These are phyloP conservation scores for Eumacrocentrus americanus DNA, from an alignment of 2,888 invertebrate species.

Conservation along the genomic window DNA sequence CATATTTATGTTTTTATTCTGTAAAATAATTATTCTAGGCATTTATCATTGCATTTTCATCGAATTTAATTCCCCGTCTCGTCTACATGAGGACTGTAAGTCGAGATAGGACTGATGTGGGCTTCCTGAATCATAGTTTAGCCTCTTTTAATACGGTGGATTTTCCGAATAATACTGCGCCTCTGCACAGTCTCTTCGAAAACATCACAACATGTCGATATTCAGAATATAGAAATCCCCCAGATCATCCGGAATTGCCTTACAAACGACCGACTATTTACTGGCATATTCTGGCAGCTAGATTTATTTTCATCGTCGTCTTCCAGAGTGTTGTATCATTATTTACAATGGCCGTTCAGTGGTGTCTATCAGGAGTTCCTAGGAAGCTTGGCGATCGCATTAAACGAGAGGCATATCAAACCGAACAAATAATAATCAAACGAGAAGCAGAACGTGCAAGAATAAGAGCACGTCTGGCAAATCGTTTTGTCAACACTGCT, in stretches of 20 bases:
- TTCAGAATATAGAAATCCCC: slow-evolving; percentile 83
- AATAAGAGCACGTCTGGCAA: slow-evolving; percentile 33
- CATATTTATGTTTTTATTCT: slow-evolving; percentile 9
- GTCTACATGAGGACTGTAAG: slow-evolving; percentile 70
- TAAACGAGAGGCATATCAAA: slow-evolving; percentile 73
- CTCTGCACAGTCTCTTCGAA: slow-evolving; percentile 49
- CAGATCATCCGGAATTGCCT: slow-evolving; percentile 61
- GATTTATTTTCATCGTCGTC: slow-evolving; percentile 86
- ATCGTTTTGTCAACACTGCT: slow-evolving; percentile 33
- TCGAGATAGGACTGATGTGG: slow-evolving; percentile 63
- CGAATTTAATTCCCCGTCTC: slow-evolving; percentile 80
- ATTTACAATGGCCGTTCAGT: slow-evolving; percentile 74
- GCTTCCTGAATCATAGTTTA: slow-evolving; percentile 72
- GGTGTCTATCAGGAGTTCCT: slow-evolving; percentile 80
- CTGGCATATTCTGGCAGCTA: slow-evolving; percentile 90
- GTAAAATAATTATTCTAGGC: slow-evolving; percentile 64
- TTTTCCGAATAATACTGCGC: slow-evolving; percentile 62
- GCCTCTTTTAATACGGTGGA: slow-evolving; percentile 71
- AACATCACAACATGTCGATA: slow-evolving; percentile 66
- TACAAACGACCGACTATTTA: slow-evolving; percentile 79
- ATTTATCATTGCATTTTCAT: slow-evolving; percentile 83
- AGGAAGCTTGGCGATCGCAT: slow-evolving; percentile 73
- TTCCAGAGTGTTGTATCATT: slow-evolving; percentile 76
- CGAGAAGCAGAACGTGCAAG: slow-evolving; percentile 68
- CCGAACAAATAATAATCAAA: slow-evolving; percentile 76